Evolutionary conservation across 1,140 invertebrate genomes (phyloP), one percentile per base, ranked within the genome.

Genomic region (Cydia fagiglandana): DNA sequence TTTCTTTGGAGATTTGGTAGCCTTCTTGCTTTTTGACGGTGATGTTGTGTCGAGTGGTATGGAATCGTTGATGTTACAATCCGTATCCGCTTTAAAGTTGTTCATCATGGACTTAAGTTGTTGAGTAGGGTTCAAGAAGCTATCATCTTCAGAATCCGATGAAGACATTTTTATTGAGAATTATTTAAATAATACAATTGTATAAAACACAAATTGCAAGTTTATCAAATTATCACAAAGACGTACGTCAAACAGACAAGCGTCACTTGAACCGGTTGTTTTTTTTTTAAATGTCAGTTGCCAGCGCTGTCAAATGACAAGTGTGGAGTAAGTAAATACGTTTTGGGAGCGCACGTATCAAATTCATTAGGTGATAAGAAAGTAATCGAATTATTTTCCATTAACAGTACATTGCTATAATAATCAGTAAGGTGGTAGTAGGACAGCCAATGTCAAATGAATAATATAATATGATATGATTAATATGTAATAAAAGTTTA

Each of bases 141-240:
- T 86, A 74, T 89, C 87, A 24, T 88, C 88, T 56, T 91, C 89
- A 0, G 88, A 89, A 75, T 89, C 89, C 0, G 89, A 91, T 4
- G 88, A 88, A 70, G 78, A 78, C 80, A 83, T 83, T 64, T 73
- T 74, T 41, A 75, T 64, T 38, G 2, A 56, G 10, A 56, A 24
- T 75, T 30, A 64, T 64, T 66, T 66, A 10, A 75, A 53, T 17
- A 61, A 34, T 10, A 30, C n/a, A 17, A 10, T 75, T 66, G 15
- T 64, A 38, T 38, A 75, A 61, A 34, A 68, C 24, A 38, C 66
- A 70, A 64, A 64, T 64, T 24, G 12, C 15, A 64, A n/a, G 13
- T 66, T 10, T 41, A 41, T 34, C 34, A 75, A 7, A 20, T 38
- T 74, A 74, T 61, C 47, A 24, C 53, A 74, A 64, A 61, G 20